phyloP scores from a whole-genome alignment of 35 echinoderm and acorn worm genomes.

The Anneissia japonica region DNA sequence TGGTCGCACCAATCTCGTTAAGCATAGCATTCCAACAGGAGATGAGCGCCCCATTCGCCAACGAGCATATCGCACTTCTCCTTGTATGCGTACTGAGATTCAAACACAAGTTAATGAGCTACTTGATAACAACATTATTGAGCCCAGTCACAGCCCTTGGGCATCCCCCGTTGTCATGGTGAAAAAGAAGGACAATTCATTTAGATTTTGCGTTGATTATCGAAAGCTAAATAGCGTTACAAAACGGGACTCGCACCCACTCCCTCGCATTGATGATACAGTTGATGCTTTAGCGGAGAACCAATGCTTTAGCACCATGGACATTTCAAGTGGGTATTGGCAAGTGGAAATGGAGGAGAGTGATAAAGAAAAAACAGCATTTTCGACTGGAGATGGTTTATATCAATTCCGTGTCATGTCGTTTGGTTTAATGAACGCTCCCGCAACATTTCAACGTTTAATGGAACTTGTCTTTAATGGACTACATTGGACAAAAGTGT shows the following conservation, averaged over 20 bases:
- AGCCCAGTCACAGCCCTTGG: conserved; percentile 25
- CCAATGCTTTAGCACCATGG: conserved; percentile 34
- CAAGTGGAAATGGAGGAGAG: conserved; percentile 32
- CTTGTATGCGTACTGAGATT: too few species aligned
- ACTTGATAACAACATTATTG: conserved; percentile 17
- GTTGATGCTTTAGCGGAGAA: conserved; percentile 35
- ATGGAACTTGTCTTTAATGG: conserved; percentile 41
- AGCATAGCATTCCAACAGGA: too few species aligned
- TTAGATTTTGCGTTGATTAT: conserved; percentile 47
- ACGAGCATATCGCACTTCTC: too few species aligned
- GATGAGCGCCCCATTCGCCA: too few species aligned
- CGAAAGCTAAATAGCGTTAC: conserved; percentile 25
- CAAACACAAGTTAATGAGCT: not conserved
- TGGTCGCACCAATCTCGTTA: too few species aligned
- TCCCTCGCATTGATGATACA: conserved; percentile 23
- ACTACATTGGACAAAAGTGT: conserved; percentile 30
- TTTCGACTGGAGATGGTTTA: conserved; percentile 28
- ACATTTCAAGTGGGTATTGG: conserved; percentile 60
- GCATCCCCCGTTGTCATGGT: conserved; percentile 2
- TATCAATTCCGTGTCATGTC: conserved; percentile 48
- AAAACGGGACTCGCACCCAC: not conserved
- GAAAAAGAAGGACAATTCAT: conserved; percentile 40
- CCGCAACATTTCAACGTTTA: conserved; percentile 51
- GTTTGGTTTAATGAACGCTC: conserved; percentile 52
- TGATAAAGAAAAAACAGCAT: conserved; percentile 51